phyloP scores from a whole-genome alignment of 2,113 vertebrate species.

The Uropsilus gracilis region DNA sequence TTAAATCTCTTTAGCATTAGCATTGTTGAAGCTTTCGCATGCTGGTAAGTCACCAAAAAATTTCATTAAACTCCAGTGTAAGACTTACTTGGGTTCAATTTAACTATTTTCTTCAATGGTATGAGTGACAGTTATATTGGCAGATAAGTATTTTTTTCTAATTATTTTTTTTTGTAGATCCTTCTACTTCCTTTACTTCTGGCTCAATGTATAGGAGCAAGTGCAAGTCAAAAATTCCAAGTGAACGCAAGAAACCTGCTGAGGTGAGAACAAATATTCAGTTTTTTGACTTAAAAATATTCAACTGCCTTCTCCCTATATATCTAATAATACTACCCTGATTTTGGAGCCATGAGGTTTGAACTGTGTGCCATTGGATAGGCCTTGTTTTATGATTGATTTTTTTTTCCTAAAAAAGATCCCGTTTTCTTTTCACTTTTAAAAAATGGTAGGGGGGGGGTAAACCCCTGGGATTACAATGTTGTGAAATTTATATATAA shows the following conservation, averaged over 20 bases:
- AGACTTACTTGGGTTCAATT: conserved; percentile 39
- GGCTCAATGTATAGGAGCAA: conserved; percentile 93
- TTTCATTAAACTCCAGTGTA: conserved; percentile 50
- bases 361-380: conserved; percentile 8
- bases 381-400: conserved; percentile 51
- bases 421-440: conserved; percentile 48
- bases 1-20: conserved; percentile 43
- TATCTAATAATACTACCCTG: conserved; percentile 37
- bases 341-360: conserved; percentile 44
- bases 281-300: conserved; percentile 48
- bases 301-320: not conserved
- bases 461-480: no score
- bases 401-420: conserved; percentile 41
- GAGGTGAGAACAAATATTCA: conserved; percentile 89
- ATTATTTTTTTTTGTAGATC: conserved; percentile 87
- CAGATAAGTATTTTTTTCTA: conserved; percentile 42
- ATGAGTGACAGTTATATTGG: conserved; percentile 36
- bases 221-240: conserved; percentile 91
- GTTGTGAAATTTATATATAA: no score
- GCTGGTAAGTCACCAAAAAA: conserved; percentile 36
- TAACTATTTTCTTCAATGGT: conserved; percentile 57
- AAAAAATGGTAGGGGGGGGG: not conserved
- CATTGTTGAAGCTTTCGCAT: conserved; percentile 36
- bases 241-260: conserved; percentile 94
- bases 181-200: conserved; percentile 95